A percentile compares a stretch with the other conserved stretches of the same genome.
Evolutionary conservation across 1,140 invertebrate genomes (phyloP).

Genomic region (Pseudomyrmex sp.): DNA sequence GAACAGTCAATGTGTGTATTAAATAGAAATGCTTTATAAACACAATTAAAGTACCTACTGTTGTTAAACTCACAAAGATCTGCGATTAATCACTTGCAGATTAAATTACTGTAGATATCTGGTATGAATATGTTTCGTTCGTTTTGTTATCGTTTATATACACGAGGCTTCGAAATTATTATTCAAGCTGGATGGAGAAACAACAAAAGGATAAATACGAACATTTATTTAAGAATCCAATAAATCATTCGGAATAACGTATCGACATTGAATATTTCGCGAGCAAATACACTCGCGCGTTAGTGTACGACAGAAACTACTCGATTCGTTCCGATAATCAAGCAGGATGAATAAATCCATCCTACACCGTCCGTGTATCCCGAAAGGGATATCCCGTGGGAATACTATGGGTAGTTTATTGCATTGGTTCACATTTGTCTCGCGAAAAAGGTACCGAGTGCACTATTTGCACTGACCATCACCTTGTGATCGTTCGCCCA

Average conservation of each 20-base stretch:
- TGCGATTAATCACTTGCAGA: neutral
- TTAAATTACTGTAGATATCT: neutral
- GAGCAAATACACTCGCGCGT: neutral
- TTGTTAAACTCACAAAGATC: no score
- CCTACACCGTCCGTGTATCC: conserved; percentile 5
- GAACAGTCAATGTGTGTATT: no score
- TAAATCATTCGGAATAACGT: conserved; percentile 23
- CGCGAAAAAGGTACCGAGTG: neutral
- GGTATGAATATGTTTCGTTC: neutral
- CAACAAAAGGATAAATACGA: neutral
- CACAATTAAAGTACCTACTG: no score
- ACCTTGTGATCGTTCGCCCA: neutral
- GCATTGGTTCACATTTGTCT: conserved; percentile 56
- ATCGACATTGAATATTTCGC: conserved; percentile 37
- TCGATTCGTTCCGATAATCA: conserved; percentile 65
- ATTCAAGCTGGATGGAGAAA: neutral
- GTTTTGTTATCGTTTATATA: neutral
- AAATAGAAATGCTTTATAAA: no score
- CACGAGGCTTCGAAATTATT: neutral
- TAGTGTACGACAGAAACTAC: conserved; percentile 10
- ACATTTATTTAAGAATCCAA: conserved; percentile 5
- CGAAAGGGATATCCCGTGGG: conserved; percentile 60
- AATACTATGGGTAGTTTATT: conserved; percentile 46
- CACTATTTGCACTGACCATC: conserved; percentile 3
- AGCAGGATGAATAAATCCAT: conserved; percentile 63